phyloP scores from a whole-genome alignment of 2,113 vertebrate species.

The Bostrychus sinensis region DNA sequence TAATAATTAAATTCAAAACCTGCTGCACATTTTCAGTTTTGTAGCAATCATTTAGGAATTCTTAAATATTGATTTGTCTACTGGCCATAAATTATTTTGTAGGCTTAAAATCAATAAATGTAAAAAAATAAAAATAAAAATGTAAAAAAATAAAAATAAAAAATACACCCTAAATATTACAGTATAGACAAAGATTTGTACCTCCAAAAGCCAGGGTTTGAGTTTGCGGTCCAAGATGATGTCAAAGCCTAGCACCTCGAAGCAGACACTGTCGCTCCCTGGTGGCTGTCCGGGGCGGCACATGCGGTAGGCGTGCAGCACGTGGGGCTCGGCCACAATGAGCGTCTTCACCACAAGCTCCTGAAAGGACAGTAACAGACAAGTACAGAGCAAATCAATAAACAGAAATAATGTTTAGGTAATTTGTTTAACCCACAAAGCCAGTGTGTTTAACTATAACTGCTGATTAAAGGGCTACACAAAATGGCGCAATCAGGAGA shows the following conservation, averaged over 20 bases:
- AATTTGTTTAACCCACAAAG: not conserved
- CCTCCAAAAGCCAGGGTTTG: conserved; percentile 98
- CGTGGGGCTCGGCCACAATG: conserved; percentile 95
- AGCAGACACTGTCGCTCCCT: conserved; percentile 97
- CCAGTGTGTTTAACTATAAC: not conserved
- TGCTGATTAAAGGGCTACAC: conserved; percentile 14
- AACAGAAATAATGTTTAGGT: conserved; percentile 8
- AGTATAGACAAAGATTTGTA: conserved; percentile 54
- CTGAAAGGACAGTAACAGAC: conserved; percentile 70
- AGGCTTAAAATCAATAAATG: not conserved
- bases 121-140: not conserved
- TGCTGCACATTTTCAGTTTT: too few species aligned
- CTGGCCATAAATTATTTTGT: too few species aligned
- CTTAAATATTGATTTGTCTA: too few species aligned
- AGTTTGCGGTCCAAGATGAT: conserved; percentile 97
- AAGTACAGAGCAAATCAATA: conserved; percentile 21
- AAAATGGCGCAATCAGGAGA: conserved; percentile 23
- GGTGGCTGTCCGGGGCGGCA: conserved; percentile 95
- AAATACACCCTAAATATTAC: not conserved
- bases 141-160: too few species aligned
- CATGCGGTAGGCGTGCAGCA: conserved; percentile 97
- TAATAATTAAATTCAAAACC: too few species aligned
- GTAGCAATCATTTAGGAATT: too few species aligned
- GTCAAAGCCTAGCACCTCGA: conserved; percentile 96
- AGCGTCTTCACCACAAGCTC: conserved; percentile 97